Evolutionary conservation across 2,888 invertebrate genomes (phyloP), one percentile per base, ranked within the genome.

Genomic region (Hypomecis punctinalis): DNA sequence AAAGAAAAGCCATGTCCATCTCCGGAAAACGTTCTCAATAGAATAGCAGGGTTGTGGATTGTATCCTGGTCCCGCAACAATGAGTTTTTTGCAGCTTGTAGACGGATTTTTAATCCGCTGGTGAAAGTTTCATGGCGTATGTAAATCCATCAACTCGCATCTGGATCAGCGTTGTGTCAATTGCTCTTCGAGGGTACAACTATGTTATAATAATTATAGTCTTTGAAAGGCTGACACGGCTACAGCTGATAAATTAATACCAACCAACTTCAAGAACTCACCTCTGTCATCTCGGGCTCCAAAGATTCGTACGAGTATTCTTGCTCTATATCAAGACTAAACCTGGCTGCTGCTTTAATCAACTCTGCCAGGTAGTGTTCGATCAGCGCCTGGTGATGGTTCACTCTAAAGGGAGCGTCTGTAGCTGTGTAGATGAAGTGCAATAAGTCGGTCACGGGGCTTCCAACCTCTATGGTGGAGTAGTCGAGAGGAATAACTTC

Each of bases 371-470:
- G 9, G 33, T 47, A 47, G 33, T 47, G 23, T 3, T 10, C 9
- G 13, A 47, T 9, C 47, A 47, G 5, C 9, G 5, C 5, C 9
- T 10, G 9, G 9, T 47, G 8, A 9, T 47, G 47, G 4, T 9
- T 47, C 33, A 8, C 8, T 47, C 47, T 47, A 8, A 47, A 47
- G 9, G 23, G 9, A 9, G 33, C 47, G 33, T 58, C 58, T 6
- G 49, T 43, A 2, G 49, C 42, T n/a, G 42, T 35, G 42, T 42
- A 58, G 10, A 58, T 58, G 13, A 58, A 58, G 36, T 36, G 37
- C 4, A 51, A 35, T 5, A 58, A 36, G 6, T 58, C 58, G 11
- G 43, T 23, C 9, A 51, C 33, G 1, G 58, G 58, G 43, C 49
- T 13, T 2, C 58, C 58, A 0, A 35, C 13, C 10, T 58, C 49